A percentile compares a stretch with the other conserved stretches of the same genome.
phyloP scores from a whole-genome alignment of 2,113 vertebrate species.

The Blennius ocellaris region DNA sequence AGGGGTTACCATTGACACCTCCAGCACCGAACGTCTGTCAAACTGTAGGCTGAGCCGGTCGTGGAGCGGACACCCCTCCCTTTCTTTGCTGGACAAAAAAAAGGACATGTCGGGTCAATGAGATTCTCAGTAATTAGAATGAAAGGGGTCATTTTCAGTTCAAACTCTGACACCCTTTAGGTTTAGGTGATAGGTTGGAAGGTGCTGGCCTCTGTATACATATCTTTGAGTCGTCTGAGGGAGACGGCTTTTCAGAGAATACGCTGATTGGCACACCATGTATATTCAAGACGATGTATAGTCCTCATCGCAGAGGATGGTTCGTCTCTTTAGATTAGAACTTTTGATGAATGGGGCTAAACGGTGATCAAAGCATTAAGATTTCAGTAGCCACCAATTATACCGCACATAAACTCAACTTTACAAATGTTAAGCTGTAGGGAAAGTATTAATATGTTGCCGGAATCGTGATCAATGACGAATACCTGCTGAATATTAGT shows the following conservation, averaged over 20 bases:
- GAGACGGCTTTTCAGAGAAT: conserved; percentile 26
- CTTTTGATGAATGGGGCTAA: conserved; percentile 56
- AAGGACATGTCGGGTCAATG: conserved; percentile 57
- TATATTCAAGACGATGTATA: conserved; percentile 52
- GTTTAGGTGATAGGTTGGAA: conserved; percentile 48
- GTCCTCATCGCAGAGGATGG: conserved; percentile 2
- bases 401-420: conserved; percentile 62
- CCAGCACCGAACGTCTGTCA: conserved; percentile 79
- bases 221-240: conserved; percentile 10
- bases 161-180: conserved; percentile 44
- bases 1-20: conserved; percentile 78
- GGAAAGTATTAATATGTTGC: conserved; percentile 64
- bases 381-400: conserved; percentile 61
- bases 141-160: conserved; percentile 72
- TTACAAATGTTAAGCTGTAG: conserved; percentile 67
- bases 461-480: conserved; percentile 63
- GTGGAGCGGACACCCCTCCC: conserved; percentile 45
- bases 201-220: conserved; percentile 19
- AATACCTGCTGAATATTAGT: conserved; percentile 62
- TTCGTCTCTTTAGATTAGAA: conserved; percentile 32
- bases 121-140: conserved; percentile 73
- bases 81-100: conserved; percentile 48
- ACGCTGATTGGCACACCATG: conserved; percentile 18
- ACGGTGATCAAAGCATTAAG: conserved; percentile 55
- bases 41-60: conserved; percentile 74